Evolutionary conservation across 2,113 vertebrate species (phyloP), one percentile per base, ranked within the genome.

Genomic region (Nycticebus coucang): DNA sequence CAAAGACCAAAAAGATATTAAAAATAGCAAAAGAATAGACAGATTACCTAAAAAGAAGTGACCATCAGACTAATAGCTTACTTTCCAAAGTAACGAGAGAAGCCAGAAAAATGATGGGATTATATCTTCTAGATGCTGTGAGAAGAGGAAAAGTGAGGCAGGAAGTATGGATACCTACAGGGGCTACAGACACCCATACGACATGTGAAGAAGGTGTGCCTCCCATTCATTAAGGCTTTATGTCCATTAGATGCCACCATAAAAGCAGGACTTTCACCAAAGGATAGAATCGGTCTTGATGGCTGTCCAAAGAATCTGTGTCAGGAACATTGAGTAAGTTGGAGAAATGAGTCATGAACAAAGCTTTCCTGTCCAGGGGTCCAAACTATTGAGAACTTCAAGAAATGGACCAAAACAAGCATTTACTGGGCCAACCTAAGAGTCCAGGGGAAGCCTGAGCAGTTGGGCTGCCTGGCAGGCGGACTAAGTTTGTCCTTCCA

Each of bases 51-150:
- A 75, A 82, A 91, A 93, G 30, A 50, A 79, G 18, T 45, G 72
- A 59, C 30, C 84, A 53, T 45, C 50, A 64, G 77, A 92, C 41
- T 35, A 60, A 79, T 21, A 87, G 35, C 37, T 82, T 62, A 68
- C 35, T 57, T 79, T 74, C 35, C 66, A 50, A 75, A 84, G 66
- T 59, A 80, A 62, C n/a, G 37, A 37, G 37, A 30, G 59, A 64
- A 88, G 53, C 21, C 77, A 75, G 69, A 74, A 90, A 96, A 83
- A 86, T 59, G 50, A 74, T 41, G 37, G 72, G 14, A 87, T 92
- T 85, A 64, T 64, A 64, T 10, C 62, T 64, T 64, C 24, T 28
- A 64, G 12, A 26, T 28, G 62, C 62, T 64, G 62, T 28, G 24
- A 64, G 86, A 35, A 89, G 57, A 57, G 33, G 78, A 60, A 75